Evolutionary conservation across 92 coral and sea anemone genomes (phyloP), one percentile per base, ranked within the genome.

Genomic region (Epizoanthus fatuus): DNA sequence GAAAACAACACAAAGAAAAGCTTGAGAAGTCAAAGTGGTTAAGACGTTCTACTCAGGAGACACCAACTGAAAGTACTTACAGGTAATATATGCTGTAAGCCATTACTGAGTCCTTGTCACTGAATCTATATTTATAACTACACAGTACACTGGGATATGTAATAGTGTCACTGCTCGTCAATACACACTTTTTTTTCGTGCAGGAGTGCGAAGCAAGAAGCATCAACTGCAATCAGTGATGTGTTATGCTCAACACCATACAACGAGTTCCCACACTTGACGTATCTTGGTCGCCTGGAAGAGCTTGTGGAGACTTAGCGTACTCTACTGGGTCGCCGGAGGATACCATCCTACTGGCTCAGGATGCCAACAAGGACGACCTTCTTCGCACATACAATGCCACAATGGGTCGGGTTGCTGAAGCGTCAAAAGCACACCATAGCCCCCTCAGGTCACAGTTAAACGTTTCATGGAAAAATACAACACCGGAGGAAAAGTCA

Each of bases 401-500:
- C 54, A 35, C 81, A 73, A 72, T 73, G 81, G 55, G 25, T 20
- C 71, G 57, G 17, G 57, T 84, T 14, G 67, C 81, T 10, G 79
- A 83, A 7, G 56, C 38, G n/a, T 25, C n/a, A 47, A 16, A 68
- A 10, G 76, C 35, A 17, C 22, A 52, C 19, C 69, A 45, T 66
- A 15, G 56, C 20, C 75, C 9, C 39, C 49, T 65, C 69, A 66
- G 14, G 49, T 45, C 10, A 22, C 69, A 74, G 69, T 63, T 44
- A 11, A 45, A n/a, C 37, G 51, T 49, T 58, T 57, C 57, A 35
- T 84, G 88, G 82, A 39, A 73, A 62, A 51, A 39, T 72, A 82
- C 82, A 40, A 73, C 52, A 19, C 60, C 81, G 16, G 74, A 60
- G 13, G 82, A 49, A 42, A 81, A 73, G 81, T 29, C 82, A 59